Base-by-base conservation (phyloP, 2,888 invertebrate genomes). In the Panzeria rudis region DNA sequence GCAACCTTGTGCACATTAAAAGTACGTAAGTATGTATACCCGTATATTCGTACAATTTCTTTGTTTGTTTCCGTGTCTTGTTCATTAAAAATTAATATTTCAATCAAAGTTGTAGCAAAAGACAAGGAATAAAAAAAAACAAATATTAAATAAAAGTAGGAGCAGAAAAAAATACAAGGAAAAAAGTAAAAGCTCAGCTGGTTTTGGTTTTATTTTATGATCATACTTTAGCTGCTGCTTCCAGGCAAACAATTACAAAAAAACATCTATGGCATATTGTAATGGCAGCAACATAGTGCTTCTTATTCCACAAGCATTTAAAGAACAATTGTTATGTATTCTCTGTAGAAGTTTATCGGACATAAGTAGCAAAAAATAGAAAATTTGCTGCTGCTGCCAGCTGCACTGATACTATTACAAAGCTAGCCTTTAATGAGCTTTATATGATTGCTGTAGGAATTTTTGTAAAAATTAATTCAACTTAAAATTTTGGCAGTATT, bases 61-160 rank as follows among this genome's bases (percentile, higher is more conserved):
- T 85, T 85, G 85, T 85, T 85, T 85, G 82, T 79, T 85, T 82
- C 78, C 73, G 52, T 85, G 82, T 84, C 79, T 87, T 86, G 86
- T 88, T 75, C 83, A 87, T 87, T 86, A 87, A 87, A 87, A 86
- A 86, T 87, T 87, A 82, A 87, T 86, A 87, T 87, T 87, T 87
- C 87, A 87, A 87, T 87, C 87, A 87, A 87, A 86, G 86, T 86
- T 86, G 71, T 61, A 79, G 71, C 38, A 69, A 62, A 66, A 73
- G 29, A 79, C 41, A 77, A 72, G 54, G 29, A 52, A 20, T 11
- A 29, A 50, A 59, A 6, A n/a, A 35, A 44, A 64, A 68, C 41
- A 50, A 71, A 6, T 11, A 29, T 20, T 11, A 35, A 54, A 35
- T 64, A 71, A 79, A 52, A 64, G 52, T 17, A 72, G 69, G 9